Evolutionary conservation across 64 coral and sea anemone genomes (phyloP), one percentile per base, ranked within the genome.

Genomic region (Actinia equina): DNA sequence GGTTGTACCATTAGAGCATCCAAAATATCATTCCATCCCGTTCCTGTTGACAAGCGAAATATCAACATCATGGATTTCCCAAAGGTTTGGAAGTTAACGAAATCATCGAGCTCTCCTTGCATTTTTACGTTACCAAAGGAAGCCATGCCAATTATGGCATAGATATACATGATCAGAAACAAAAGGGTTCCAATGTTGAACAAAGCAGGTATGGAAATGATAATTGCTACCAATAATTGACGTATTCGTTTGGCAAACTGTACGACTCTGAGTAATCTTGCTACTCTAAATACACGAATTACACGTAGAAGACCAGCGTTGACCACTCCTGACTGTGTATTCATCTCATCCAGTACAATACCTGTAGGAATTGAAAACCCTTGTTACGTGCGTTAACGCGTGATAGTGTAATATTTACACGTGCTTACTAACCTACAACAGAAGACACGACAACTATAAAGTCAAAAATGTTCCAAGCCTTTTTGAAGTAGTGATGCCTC

Each of bases 221-320:
- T 92, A 10, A 97, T 87, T 18, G 94, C 94, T 69, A 93, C 91
- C 17, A 97, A 83, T 11, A 97, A 81, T 44, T 93, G 91, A 0
- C 94, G 91, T 23, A 97, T 97, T 59, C 94, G 89, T 59, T 97
- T 97, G 43, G 94, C 94, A 93, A 97, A 97, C 51, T 97, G 88
- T 10, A 97, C 84, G 7, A 97, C 88, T 77, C 94, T 84, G 22
- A 97, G 91, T n/a, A 97, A 67, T 44, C 94, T 93, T 23, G 94
- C 94, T 22, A 97, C 91, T 87, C 94, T 79, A 70, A 97, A 97
- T 16, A 97, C 92, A 16, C 94, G 88, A 77, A 97, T 89, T 19
- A 97, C 94, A 14, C 94, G 88, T 5, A 97, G 88, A 46, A 97
- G 91, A 91, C 91, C 91, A 13, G 94, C 91, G 63, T 89, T 97